Base-by-base conservation (phyloP, 2,888 invertebrate genomes). In the Lysandra coridon region DNA sequence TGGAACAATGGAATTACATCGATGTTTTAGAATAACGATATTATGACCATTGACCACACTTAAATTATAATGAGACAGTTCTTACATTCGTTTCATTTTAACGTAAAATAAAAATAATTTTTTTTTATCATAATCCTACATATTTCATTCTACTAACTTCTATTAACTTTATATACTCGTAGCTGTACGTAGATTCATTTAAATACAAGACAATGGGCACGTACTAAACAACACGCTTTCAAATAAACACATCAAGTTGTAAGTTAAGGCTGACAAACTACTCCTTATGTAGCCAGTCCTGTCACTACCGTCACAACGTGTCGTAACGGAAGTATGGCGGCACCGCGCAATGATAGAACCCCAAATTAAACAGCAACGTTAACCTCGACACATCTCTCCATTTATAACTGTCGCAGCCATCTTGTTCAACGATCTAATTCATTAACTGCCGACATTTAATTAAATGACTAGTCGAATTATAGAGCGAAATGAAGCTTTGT, bases 1-100 rank as follows among this genome's bases (percentile, higher is more conserved):
- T 85, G 7, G 23, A 74, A 44, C 74, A 74, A 74, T 74, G 73
- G 44, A 40, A 74, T 40, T 69, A 69, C 33, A 69, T 69, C 17
- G 14, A 69, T 33, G 69, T 69, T 69, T 69, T 17, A 69, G 33
- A 37, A 69, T 14, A 12, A 64, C 64, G 4, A 2, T 64, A 64
- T 49, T 49, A 0, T 49, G 49, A 49, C 23, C n/a, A 30, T 30
- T 64, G 64, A 64, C 23, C 60, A n/a, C 60, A 62, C 64, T 64
- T 12, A 1, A 10, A 30, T 30, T 10, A 2, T 30, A 7, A 3
- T 30, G 4, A 12, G 64, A 64, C 12, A 30, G 7, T 23, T 12
- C 1, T 23, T 0, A 64, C 5, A 23, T 64, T 10, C 30, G 6
- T 12, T 30, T 12, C 30, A 30, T 12, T 30, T 30, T 12, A 17